phyloP scores from a whole-genome alignment of 2,113 vertebrate genomes.

The Osmerus eperlanus region DNA sequence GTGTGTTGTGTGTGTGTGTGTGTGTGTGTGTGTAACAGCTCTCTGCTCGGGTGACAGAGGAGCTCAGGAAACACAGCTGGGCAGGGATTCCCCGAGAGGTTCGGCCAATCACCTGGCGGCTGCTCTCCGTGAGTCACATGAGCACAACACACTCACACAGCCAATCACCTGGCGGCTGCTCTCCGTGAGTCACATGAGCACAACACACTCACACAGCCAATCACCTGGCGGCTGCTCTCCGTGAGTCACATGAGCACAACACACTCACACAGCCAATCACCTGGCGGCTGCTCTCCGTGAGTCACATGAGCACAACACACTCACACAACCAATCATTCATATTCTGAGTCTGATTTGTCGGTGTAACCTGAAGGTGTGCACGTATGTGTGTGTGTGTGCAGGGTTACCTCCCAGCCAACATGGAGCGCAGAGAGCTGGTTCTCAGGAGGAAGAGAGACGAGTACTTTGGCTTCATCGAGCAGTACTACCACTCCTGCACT shows the following conservation, averaged over 20 bases:
- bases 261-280: conserved; percentile 74
- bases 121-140: conserved; percentile 81
- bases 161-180: conserved; percentile 97
- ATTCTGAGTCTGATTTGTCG: not conserved
- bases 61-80: conserved; percentile 96
- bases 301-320: conserved; percentile 27
- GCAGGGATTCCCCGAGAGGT: conserved; percentile 94
- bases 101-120: conserved; percentile 94
- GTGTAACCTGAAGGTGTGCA: conserved; percentile 52
- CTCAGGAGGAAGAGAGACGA: conserved; percentile 91
- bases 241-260: conserved; percentile 59
- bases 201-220: not conserved
- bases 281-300: conserved; percentile 94
- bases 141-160: too few species aligned
- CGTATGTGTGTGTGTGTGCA: conserved; percentile 45
- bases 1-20: conserved; percentile 4
- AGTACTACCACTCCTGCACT: conserved; percentile 98
- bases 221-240: conserved; percentile 90
- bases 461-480: conserved; percentile 97
- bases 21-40: not conserved
- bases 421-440: conserved; percentile 87
- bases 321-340: not conserved
- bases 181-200: conserved; percentile 73
- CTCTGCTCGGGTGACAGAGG: conserved; percentile 74
- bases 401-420: conserved; percentile 96